Base-by-base conservation (phyloP, 1,140 invertebrate species). In the Drosophila mauritiana region DNA sequence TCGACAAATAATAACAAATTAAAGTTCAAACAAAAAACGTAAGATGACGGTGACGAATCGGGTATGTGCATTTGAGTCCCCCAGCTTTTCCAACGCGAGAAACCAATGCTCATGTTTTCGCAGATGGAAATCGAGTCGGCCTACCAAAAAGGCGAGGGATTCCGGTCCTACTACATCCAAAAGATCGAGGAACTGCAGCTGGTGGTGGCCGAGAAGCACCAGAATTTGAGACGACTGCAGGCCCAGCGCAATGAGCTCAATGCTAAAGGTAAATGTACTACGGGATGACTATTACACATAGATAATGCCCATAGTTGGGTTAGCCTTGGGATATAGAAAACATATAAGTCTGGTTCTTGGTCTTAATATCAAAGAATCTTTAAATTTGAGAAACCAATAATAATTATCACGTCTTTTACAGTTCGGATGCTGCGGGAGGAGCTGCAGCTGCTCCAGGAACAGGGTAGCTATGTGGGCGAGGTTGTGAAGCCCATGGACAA, bases 401-500 rank as follows among this genome's bases (percentile, higher is more conserved):
- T 17, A 52, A 40, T 4, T 6, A 13, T 6, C 31, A 37, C 12
- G 2, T 49, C 90, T 77, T 34, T 91, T 81, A 42, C 86, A 98
- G 98, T 99, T 31, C 96, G 99, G 49, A 98, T 99, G 97, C 93
- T 99, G 36, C 95, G 99, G 13, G 99, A 99, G 93, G 99, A 99
- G 92, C 93, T 99, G 0, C 98, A 99, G 93, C 94, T 99, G 11
- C 94, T 99, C 11, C 99, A 99, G 93, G 99, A 99, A 91, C 99
- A 99, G 93, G 99, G 99, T 10, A 99, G 98, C 11, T 99, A 99
- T 93, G 99, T 99, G 5, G 99, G 99, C 11, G 99, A 99, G 94
- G 99, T 99, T 31, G 98, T 99, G 0, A 99, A 99, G 92, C 98
- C 98, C 0, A 99, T 99, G 98, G 99, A 99, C 92, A 99, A 99